Evolutionary conservation across 2,113 vertebrate species (phyloP), one percentile per base, ranked within the genome.

Genomic region (Clinocottus analis): DNA sequence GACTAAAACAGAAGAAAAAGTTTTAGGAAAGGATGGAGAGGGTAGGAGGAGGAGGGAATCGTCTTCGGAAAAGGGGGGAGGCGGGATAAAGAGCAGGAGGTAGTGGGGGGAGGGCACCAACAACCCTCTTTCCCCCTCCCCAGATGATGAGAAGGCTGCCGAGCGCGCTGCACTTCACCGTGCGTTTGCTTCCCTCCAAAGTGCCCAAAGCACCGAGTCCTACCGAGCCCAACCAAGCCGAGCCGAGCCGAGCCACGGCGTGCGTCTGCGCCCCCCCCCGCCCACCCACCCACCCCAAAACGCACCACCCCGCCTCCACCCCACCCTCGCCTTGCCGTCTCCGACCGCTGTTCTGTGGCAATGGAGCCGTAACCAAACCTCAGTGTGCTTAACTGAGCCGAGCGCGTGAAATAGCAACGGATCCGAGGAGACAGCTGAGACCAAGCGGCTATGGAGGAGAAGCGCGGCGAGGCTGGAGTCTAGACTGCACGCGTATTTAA

Each of bases 391-490:
- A 13, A 83, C 47, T 39, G 76, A 75, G 59, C 70, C 49, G 78
- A 79, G 77, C 29, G 82, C 49, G 53, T 19, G 75, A 71, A 77
- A 16, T 39, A 59, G 74, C 76, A 53, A 64, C 80, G 74, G 70
- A 75, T 19, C 31, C 61, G 37, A 29, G 75, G 51, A 79, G 49
- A 78, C 84, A 83, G 67, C 82, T 37, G 72, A 83, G 73, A 84
- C 72, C 73, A 59, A 79, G 83, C 85, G 77, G 85, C 66, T 72
- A 94, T 94, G 94, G 93, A 93, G 88, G 88, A 83, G 85, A 49
- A 80, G 87, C 90, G 85, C 84, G 68, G 43, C 66, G 80, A 72
- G 87, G 78, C 80, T 76, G 86, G 74, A 90, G 81, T 93, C 82
- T 92, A 92, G 84, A 92, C 89, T n/a, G 72, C 69, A 61, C 73